Evolutionary conservation across 2,113 vertebrate genomes (phyloP).

Genomic region (Cromileptes altivelis): DNA sequence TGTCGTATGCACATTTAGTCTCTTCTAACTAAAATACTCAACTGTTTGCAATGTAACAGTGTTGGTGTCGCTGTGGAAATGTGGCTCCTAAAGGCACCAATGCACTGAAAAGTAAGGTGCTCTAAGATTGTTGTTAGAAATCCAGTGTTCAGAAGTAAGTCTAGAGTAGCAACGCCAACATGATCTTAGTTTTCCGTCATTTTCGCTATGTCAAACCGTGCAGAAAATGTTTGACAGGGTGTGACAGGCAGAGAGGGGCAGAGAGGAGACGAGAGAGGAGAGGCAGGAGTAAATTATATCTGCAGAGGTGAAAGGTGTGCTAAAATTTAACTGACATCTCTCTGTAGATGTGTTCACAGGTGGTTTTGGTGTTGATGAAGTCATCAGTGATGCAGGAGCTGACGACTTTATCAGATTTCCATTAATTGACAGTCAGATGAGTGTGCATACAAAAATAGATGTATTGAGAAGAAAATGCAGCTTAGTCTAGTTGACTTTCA

Average conservation of each 20-base stretch:
- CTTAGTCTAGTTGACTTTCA: conserved; percentile 6
- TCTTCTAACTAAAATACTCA: background rate
- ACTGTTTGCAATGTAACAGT: background rate
- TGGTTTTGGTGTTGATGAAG: background rate
- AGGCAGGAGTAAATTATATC: conserved; percentile 57
- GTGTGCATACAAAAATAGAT: background rate
- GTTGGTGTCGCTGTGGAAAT: background rate
- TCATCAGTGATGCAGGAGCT: background rate
- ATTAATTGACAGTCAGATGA: background rate
- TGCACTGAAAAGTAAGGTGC: background rate
- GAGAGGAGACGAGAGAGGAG: conserved; percentile 37
- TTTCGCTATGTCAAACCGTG: conserved; percentile 49
- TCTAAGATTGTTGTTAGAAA: background rate
- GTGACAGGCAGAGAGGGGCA: conserved; percentile 33
- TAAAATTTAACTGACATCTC: background rate
- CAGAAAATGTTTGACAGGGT: conserved; percentile 56
- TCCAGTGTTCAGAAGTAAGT: background rate
- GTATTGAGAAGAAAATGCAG: background rate
- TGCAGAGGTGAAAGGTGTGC: conserved; percentile 52
- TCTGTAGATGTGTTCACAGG: background rate
- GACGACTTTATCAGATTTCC: background rate
- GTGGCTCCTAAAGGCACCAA: background rate
- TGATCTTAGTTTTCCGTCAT: conserved; percentile 22
- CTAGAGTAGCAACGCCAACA: background rate
- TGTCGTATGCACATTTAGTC: too few relatives aligned